Evolutionary conservation across 2,888 invertebrate genomes (phyloP).

Genomic region (Tachina grossa): DNA sequence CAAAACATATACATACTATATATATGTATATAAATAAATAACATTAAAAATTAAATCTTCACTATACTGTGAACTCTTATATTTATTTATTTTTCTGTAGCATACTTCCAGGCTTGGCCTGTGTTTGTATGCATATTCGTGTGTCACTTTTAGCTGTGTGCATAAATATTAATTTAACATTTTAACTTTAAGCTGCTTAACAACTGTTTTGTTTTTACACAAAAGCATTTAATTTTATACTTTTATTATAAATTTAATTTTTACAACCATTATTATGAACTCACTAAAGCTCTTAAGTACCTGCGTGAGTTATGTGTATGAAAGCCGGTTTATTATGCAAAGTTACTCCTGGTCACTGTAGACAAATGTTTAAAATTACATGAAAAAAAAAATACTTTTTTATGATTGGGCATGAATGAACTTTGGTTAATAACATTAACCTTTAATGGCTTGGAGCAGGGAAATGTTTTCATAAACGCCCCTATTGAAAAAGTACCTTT

Average conservation of each 20-base stretch:
- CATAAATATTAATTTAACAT: constrained; percentile 65
- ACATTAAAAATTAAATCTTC: constrained; percentile 33
- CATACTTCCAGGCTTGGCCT: constrained; percentile 30
- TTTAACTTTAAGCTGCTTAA: constrained; percentile 69
- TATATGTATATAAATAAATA: constrained; percentile 2
- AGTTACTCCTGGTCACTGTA: constrained; percentile 32
- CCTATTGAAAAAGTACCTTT: too few species aligned
- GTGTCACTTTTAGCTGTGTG: constrained; percentile 26
- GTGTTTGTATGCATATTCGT: constrained; percentile 4
- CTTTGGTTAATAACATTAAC: too few species aligned
- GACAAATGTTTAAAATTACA: constrained; percentile 33
- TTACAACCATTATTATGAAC: constrained; percentile 21
- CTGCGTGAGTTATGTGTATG: constrained; percentile 5
- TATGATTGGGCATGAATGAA: not conserved
- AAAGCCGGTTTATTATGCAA: not conserved
- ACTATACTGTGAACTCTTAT: not conserved
- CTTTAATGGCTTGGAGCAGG: too few species aligned
- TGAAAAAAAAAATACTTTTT: constrained; percentile 8
- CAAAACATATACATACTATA: not conserved
- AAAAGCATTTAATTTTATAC: constrained; percentile 47
- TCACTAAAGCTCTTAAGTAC: constrained; percentile 44
- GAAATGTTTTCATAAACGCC: too few species aligned
- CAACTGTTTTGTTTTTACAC: constrained; percentile 60
- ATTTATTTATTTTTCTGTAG: not conserved
- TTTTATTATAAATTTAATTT: constrained; percentile 44